Evolutionary conservation across 2,888 invertebrate genomes (phyloP).

Genomic region (Limnephilus auricula): DNA sequence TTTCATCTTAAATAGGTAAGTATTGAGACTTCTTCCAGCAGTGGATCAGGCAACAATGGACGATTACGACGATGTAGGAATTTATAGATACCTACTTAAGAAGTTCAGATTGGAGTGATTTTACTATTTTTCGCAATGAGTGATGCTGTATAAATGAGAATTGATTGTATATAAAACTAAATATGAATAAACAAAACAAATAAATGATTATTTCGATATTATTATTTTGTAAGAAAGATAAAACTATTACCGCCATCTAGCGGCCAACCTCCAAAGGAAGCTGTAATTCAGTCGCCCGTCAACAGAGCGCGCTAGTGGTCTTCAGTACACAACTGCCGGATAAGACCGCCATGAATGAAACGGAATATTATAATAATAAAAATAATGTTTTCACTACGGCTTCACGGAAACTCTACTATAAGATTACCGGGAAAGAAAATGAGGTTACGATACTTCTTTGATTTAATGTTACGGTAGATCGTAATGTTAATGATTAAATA

Average conservation of each 20-base stretch:
- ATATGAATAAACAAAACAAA: not conserved
- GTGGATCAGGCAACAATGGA: no score
- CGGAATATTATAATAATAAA: constrained; percentile 6
- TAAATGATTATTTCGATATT: not conserved
- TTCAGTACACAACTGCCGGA: not conserved
- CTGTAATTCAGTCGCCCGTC: constrained; percentile 16
- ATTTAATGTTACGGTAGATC: not conserved
- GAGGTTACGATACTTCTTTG: not conserved
- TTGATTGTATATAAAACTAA: not conserved
- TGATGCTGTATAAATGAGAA: not conserved
- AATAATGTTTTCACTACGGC: not conserved
- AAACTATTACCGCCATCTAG: constrained; percentile 29
- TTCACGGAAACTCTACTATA: not conserved
- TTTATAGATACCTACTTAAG: not conserved
- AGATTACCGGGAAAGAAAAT: not conserved
- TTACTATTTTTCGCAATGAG: not conserved
- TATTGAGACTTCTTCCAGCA: no score
- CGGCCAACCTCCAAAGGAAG: constrained; percentile 22
- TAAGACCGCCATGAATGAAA: constrained; percentile 9
- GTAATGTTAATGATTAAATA: not conserved
- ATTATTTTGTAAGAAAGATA: not conserved
- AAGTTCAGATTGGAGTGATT: not conserved
- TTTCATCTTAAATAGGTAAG: not conserved
- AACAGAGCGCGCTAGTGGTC: constrained; percentile 51
- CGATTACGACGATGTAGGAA: no score